phyloP scores from a whole-genome alignment of 2,797 vertebrate genomes.

The Notamacropus eugenii region DNA sequence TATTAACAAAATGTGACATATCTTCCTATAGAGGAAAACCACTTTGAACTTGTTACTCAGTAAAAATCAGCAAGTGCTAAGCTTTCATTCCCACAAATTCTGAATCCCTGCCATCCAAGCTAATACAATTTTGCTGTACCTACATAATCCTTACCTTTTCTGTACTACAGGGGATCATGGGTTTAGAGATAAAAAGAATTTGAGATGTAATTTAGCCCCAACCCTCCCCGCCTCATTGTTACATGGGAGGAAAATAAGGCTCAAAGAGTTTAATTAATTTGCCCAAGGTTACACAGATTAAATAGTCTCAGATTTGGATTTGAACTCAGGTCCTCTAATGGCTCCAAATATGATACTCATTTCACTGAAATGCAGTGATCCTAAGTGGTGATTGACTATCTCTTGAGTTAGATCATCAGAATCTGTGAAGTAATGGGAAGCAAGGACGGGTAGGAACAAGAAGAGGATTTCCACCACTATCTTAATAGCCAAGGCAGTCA shows the following conservation, averaged over 20 bases:
- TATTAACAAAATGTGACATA: constrained; percentile 19
- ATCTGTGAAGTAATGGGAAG: not conserved
- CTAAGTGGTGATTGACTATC: not conserved
- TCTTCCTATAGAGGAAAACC: constrained; percentile 57
- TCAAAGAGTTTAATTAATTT: not conserved
- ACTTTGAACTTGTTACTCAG: constrained; percentile 60
- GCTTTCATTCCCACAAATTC: constrained; percentile 47
- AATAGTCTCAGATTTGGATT: not conserved
- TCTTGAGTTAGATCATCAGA: constrained; percentile 38
- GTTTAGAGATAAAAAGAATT: not conserved
- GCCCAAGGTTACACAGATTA: not conserved
- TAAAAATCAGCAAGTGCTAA: constrained; percentile 43
- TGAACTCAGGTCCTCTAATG: not conserved
- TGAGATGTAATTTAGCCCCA: not conserved
- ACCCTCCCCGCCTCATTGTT: not conserved
- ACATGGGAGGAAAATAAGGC: not conserved
- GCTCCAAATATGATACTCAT: not conserved
- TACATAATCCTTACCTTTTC: not conserved
- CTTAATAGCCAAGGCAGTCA: constrained; percentile 36
- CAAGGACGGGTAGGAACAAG: not conserved
- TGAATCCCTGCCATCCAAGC: constrained; percentile 49
- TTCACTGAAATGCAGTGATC: constrained; percentile 21
- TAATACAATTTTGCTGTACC: constrained; percentile 32
- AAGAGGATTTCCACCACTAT: constrained; percentile 48
- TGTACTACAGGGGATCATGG: not conserved